These are phyloP conservation scores for Eclectus roratus DNA, from an alignment of 2,113 vertebrate species.

Conservation along the genomic window DNA sequence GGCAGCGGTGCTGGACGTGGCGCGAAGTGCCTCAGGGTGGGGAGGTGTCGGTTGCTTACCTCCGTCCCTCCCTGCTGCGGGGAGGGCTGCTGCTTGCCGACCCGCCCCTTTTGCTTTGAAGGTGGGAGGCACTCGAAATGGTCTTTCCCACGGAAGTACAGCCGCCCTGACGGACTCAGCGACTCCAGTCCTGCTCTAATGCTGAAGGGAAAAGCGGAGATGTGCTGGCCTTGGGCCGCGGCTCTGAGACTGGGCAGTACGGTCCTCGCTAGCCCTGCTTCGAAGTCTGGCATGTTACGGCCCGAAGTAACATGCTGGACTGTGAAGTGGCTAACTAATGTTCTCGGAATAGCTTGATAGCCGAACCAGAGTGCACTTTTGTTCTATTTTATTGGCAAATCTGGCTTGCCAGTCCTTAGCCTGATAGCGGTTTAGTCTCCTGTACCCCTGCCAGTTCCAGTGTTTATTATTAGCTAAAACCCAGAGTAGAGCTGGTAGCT, in stretches of 20 bases:
- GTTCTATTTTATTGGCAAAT: fast-evolving
- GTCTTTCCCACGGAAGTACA: fast-evolving
- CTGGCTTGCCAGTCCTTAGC: neutral
- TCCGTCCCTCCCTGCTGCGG: fast-evolving
- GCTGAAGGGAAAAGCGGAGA: neutral
- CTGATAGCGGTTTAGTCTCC: neutral
- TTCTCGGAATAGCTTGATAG: no score
- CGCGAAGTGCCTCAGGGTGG: fast-evolving
- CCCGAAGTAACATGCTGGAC: neutral
- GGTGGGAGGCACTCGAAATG: fast-evolving
- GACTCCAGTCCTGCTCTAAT: fast-evolving
- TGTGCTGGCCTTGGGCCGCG: neutral
- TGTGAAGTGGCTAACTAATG: neutral
- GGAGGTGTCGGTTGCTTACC: fast-evolving
- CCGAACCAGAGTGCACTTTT: fast-evolving
- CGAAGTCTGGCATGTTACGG: fast-evolving
- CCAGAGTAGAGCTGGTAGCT: neutral
- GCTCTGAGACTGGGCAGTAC: neutral
- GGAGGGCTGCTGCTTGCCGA: fast-evolving
- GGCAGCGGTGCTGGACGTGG: neutral
- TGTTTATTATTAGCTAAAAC: neutral
- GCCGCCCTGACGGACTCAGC: fast-evolving
- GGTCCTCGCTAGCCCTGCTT: neutral
- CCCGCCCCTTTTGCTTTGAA: no score
- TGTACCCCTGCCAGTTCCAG: neutral